Conservation (phyloP, 2,113 vertebrate species). For the Rhinichthys klamathensis region DNA sequence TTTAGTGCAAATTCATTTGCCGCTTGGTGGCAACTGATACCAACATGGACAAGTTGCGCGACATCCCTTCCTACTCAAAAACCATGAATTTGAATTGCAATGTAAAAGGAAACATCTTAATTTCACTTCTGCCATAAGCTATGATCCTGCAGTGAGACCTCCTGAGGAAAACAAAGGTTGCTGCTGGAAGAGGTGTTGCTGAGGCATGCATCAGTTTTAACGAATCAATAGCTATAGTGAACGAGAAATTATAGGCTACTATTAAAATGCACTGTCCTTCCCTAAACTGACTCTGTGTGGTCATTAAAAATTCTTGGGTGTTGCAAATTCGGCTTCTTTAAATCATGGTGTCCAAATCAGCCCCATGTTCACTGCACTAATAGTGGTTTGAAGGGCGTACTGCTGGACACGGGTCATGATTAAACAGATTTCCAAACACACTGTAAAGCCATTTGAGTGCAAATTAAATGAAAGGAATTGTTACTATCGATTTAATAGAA, state of each 20-base stretch:
- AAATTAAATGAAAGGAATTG: background rate
- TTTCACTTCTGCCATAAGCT: background rate
- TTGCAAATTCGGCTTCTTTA: background rate
- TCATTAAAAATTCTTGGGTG: background rate
- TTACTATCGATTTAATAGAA: background rate
- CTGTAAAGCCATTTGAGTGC: background rate
- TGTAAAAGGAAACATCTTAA: background rate
- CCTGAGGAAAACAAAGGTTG: constrained; percentile 9
- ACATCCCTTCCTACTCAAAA: background rate
- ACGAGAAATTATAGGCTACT: background rate
- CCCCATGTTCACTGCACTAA: background rate
- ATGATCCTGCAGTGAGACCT: background rate
- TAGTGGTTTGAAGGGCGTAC: background rate
- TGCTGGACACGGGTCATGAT: background rate
- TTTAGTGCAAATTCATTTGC: background rate
- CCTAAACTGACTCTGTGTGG: background rate
- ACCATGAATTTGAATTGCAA: background rate
- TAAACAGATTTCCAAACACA: background rate
- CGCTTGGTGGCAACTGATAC: background rate
- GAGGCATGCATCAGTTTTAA: background rate
- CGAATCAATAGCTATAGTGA: background rate
- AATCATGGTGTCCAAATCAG: background rate
- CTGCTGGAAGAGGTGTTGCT: background rate
- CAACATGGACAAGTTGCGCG: background rate
- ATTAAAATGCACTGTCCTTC: background rate